Evolutionary conservation across 2,888 invertebrate genomes (phyloP), one percentile per base, ranked within the genome.

Genomic region (Microlaimidae sp.): DNA sequence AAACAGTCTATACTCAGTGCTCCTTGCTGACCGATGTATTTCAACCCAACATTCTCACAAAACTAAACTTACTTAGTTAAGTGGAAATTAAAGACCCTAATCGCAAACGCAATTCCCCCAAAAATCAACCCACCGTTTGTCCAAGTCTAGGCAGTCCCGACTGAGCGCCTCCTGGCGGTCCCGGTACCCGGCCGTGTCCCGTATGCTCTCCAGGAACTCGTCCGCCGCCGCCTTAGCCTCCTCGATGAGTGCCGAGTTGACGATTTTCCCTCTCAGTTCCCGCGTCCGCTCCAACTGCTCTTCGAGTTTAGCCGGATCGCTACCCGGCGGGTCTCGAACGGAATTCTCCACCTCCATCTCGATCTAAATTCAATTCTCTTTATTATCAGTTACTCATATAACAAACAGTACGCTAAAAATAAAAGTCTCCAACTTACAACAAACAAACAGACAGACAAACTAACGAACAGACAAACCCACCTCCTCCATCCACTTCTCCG

Each of bases 61-160:
- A n/a, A n/a, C n/a, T n/a, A n/a, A n/a, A n/a, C n/a, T n/a, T n/a
- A n/a, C n/a, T n/a, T n/a, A n/a, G n/a, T n/a, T n/a, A n/a, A n/a
- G n/a, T n/a, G n/a, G n/a, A n/a, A n/a, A n/a, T n/a, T n/a, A n/a
- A n/a, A n/a, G n/a, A n/a, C n/a, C n/a, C n/a, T n/a, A n/a, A n/a
- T n/a, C n/a, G n/a, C n/a, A n/a, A n/a, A n/a, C n/a, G n/a, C n/a
- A n/a, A n/a, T n/a, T n/a, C n/a, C n/a, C n/a, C n/a, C n/a, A 1
- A 66, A 66, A 38, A 38, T 10, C n/a, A n/a, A 38, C 38, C n/a
- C 13, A 38, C 38, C 38, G 38, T 38, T 38, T 38, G n/a, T 38
- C 38, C 13, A 38, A n/a, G n/a, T 38, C 38, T 13, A 13, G 13
- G 38, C 38, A 38, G 10, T 38, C 38, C n/a, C n/a, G 13, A n/a